These are phyloP conservation scores for Rotaria magnacalcarata DNA, from an alignment of 2,888 invertebrate genomes.

Conservation along the genomic window DNA sequence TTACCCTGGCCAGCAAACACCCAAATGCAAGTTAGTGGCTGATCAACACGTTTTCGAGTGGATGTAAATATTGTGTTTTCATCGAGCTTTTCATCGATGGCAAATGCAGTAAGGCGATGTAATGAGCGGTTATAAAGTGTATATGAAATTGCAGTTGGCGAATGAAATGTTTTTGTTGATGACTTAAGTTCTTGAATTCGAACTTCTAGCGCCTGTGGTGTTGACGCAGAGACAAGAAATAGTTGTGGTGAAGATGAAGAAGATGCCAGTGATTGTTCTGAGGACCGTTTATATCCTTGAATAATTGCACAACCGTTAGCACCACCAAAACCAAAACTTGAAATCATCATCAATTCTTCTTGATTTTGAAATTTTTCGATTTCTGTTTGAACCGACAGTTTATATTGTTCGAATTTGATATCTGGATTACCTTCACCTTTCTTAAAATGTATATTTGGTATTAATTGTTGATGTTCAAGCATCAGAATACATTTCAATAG, in stretches of 20 bases:
- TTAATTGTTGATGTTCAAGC: conserved; percentile 40
- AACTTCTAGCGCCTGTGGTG: neutral
- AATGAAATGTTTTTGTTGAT: neutral
- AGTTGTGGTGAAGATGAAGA: neutral
- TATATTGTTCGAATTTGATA: conserved; percentile 7
- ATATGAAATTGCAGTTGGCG: neutral
- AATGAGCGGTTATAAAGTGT: neutral
- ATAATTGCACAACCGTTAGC: conserved; percentile 47
- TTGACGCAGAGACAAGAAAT: neutral
- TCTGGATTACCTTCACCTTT: conserved; percentile 34
- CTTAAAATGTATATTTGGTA: conserved; percentile 42
- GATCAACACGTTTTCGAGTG: neutral
- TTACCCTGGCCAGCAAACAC: neutral
- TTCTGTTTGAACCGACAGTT: neutral
- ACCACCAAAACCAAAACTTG: conserved; percentile 47
- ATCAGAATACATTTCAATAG: conserved; percentile 46
- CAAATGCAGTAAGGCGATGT: neutral
- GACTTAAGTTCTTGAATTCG: neutral
- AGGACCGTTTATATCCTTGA: conserved; percentile 45
- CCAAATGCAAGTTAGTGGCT: neutral
- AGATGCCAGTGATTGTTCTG: neutral
- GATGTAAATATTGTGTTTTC: neutral
- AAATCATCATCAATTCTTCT: conserved; percentile 46
- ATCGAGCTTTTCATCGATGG: neutral
- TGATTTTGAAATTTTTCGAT: conserved; percentile 1